Percentiles rank a stretch among this genome's conserved stretches.
Conservation (phyloP, 2,113 vertebrate genomes). For the Burhinus oedicnemus region DNA sequence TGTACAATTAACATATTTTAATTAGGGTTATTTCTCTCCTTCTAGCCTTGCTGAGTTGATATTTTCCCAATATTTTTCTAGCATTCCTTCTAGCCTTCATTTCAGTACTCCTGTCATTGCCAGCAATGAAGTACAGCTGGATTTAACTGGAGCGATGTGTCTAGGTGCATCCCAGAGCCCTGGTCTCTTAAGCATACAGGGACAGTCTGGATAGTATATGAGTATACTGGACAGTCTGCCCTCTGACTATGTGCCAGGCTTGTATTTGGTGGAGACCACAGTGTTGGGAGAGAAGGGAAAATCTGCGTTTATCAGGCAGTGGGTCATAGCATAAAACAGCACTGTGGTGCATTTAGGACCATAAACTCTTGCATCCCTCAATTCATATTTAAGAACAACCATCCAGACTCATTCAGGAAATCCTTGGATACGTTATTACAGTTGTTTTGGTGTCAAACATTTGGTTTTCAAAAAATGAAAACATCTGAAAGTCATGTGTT, state of each 20-base stretch:
- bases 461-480: neutral
- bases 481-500: neutral
- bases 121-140: neutral
- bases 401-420: neutral
- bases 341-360: neutral
- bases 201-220: neutral
- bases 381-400: neutral
- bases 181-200: neutral
- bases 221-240: neutral
- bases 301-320: neutral
- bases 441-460: neutral
- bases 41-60: neutral
- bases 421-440: neutral
- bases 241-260: neutral
- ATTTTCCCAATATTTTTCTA: neutral
- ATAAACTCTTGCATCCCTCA: neutral
- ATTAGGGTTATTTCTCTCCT: neutral
- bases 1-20: neutral
- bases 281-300: neutral
- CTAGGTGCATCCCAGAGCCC: neutral
- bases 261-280: neutral
- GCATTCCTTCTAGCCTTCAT: neutral
- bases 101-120: neutral
- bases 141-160: neutral
- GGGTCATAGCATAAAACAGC: neutral